A percentile compares a stretch with the other conserved stretches of the same genome.
Evolutionary conservation across 2,113 vertebrate species (phyloP).

Genomic region (Perca fluviatilis): DNA sequence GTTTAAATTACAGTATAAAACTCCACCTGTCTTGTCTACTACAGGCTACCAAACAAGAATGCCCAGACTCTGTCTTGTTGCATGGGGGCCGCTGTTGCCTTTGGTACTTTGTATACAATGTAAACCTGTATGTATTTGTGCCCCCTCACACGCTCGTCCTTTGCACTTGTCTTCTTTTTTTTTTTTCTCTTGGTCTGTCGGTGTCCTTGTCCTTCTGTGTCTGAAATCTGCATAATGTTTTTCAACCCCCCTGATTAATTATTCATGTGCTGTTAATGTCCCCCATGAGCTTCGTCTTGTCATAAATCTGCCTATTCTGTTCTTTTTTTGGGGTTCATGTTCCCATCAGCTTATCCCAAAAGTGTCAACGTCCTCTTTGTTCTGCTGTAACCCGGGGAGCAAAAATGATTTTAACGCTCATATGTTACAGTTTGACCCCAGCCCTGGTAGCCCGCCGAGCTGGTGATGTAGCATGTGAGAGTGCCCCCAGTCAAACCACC

Average conservation of each 20-base stretch:
- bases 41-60: conserved; percentile 43
- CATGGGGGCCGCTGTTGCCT: conserved; percentile 78
- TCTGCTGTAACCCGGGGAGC: neutral
- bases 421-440: conserved; percentile 25
- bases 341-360: conserved; percentile 5
- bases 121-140: conserved; percentile 60
- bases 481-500: conserved; percentile 51
- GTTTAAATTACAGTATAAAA: neutral
- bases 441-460: neutral
- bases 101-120: conserved; percentile 70
- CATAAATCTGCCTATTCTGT: conserved; percentile 50
- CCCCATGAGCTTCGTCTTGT: conserved; percentile 43
- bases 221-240: conserved; percentile 67
- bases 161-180: conserved; percentile 23
- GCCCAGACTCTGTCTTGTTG: conserved; percentile 65
- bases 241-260: conserved; percentile 52
- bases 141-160: conserved; percentile 22
- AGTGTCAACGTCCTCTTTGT: conserved; percentile 28
- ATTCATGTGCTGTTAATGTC: conserved; percentile 51
- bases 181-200: conserved; percentile 4
- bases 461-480: conserved; percentile 24
- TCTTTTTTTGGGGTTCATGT: conserved; percentile 30
- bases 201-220: conserved; percentile 59
- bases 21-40: conserved; percentile 11
- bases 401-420: conserved; percentile 35